Evolutionary conservation across 2,113 vertebrate genomes (phyloP), one percentile per base, ranked within the genome.

Genomic region (Ictidomys tridecemlineatus): DNA sequence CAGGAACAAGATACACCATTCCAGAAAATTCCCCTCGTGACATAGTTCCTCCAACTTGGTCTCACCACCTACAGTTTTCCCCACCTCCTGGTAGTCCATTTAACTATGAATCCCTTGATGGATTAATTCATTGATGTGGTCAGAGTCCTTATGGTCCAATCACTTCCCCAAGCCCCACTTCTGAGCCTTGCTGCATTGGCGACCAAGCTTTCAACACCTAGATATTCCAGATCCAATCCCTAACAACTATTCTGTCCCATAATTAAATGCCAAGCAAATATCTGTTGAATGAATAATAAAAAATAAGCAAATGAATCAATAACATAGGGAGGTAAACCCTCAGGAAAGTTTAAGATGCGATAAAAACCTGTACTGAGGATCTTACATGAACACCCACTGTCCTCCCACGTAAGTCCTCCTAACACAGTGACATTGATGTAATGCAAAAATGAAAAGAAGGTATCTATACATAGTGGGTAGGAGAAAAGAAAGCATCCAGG

Each of bases 321-420:
- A 73, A 48, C 39, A 14, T 58, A 26, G 32, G 8, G 34, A 32
- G 11, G 69, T n/a, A 18, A 32, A 16, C 20, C 45, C 51, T 5
- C 9, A 5, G 2, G 61, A 34, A 58, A 58, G 20, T 10, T 39
- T 2, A n/a, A 32, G 5, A 12, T 45, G 8, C 22, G 22, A 0
- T 69, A 8, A 65, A 70, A 45, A 70, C 74, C 65, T 76, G 12
- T 51, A 34, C 1, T 37, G 37, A 53, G 37, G 13, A 20, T 85
- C 30, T 45, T 42, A 20, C 39, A 9, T 80, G 45, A 58, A 45
- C 34, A 17, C 2, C 2, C 22, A 53, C 1, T 22, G 67, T 42
- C 24, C 53, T 42, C 51, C 16, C 24, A 45, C n/a, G 5, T 28
- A 61, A 45, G 28, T 61, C 28, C 72, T 76, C 51, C 51, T 17